These are phyloP conservation scores for Busseola fusca DNA, from an alignment of 2,888 invertebrate species.

Conservation along the genomic window DNA sequence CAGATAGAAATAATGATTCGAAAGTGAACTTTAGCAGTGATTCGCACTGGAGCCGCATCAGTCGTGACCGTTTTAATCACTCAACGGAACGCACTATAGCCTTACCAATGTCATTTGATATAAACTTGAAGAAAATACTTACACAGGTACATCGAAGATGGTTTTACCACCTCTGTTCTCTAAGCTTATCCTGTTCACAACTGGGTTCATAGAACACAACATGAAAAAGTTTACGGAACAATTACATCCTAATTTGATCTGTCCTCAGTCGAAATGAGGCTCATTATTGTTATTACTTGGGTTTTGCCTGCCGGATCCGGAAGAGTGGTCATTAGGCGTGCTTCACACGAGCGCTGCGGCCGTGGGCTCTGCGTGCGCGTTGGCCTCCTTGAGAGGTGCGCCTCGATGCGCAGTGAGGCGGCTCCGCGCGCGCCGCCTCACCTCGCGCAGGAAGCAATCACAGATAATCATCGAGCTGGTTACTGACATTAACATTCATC, in stretches of 20 bases:
- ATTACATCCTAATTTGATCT: constrained; percentile 45
- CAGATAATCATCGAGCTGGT: constrained; percentile 69
- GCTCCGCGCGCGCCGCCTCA: constrained; percentile 21
- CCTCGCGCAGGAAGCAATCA: constrained; percentile 72
- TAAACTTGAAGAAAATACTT: constrained; percentile 32
- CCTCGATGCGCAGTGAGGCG: constrained; percentile 63
- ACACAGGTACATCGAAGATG: constrained; percentile 10
- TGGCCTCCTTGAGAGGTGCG: constrained; percentile 54
- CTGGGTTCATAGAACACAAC: background rate
- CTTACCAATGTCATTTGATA: constrained; percentile 70
- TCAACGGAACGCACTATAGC: constrained; percentile 70
- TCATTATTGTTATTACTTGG: constrained; percentile 54
- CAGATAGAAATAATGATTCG: constrained; percentile 56
- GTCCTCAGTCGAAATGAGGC: constrained; percentile 33
- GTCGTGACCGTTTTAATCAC: constrained; percentile 75
- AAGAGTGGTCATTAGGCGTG: constrained; percentile 57
- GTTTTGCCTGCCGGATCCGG: constrained; percentile 64
- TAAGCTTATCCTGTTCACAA: constrained; percentile 19
- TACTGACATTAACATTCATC: constrained; percentile 68
- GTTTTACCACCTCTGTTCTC: constrained; percentile 17
- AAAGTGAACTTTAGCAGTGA: constrained; percentile 65
- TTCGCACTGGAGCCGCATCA: constrained; percentile 65
- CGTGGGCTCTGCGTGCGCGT: constrained; percentile 54
- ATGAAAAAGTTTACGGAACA: constrained; percentile 23
- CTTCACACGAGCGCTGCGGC: constrained; percentile 54